A percentile compares a stretch with the other conserved stretches of the same genome.
Evolutionary conservation across 1,140 invertebrate species (phyloP).

Genomic region (Asbolus verrucosus): DNA sequence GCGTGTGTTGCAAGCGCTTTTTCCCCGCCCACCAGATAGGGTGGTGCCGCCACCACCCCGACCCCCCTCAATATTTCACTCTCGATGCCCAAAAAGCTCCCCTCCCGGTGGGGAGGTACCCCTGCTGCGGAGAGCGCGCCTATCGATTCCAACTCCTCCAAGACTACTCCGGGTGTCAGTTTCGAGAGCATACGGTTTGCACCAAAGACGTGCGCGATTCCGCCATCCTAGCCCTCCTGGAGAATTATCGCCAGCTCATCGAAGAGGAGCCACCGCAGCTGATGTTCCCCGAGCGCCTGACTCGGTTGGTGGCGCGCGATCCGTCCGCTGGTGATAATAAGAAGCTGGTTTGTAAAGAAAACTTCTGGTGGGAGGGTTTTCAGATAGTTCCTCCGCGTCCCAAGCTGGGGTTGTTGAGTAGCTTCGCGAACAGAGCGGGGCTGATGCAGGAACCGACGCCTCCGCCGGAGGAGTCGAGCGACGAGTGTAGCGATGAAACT

Average conservation of each 20-base stretch:
- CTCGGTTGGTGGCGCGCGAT: constrained; percentile 73
- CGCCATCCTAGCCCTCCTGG: constrained; percentile 70
- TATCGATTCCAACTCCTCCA: constrained; percentile 68
- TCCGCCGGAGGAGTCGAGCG: constrained; percentile 51
- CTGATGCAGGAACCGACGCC: constrained; percentile 6
- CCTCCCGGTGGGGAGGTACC: constrained; percentile 78
- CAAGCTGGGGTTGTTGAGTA: constrained; percentile 73
- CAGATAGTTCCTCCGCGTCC: constrained; percentile 72
- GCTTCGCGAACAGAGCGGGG: constrained; percentile 59
- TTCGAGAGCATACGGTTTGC: constrained; percentile 73
- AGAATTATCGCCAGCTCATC: constrained; percentile 70
- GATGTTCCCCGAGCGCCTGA: constrained; percentile 76
- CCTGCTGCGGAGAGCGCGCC: constrained; percentile 87
- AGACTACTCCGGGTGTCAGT: constrained; percentile 69
- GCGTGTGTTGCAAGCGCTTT: constrained; percentile 78
- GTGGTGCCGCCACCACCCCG: constrained; percentile 84
- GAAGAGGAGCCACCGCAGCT: constrained; percentile 72
- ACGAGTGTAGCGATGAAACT: constrained; percentile 50
- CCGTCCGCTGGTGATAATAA: constrained; percentile 37
- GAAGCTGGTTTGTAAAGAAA: constrained; percentile 64
- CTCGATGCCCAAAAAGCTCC: constrained; percentile 73
- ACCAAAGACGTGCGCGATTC: constrained; percentile 68
- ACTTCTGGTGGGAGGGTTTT: constrained; percentile 79
- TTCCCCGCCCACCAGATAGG: constrained; percentile 83
- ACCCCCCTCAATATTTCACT: constrained; percentile 80